Percentiles rank a stretch among this genome's conserved stretches.
Evolutionary conservation across 2,797 vertebrate species (phyloP).

Genomic region (Karalla daura): DNA sequence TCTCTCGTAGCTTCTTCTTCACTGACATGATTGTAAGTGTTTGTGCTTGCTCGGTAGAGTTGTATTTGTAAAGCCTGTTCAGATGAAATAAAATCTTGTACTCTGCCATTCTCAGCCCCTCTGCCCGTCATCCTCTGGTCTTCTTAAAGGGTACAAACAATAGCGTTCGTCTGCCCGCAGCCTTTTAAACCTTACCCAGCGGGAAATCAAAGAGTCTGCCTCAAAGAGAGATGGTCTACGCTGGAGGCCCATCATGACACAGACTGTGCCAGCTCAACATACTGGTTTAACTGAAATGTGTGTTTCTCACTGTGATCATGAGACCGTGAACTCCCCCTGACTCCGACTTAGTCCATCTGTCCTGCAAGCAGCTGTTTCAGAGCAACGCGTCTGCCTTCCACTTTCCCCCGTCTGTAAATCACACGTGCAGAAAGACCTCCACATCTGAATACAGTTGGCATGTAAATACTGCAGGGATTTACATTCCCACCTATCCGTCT

Average conservation of each 20-base stretch:
- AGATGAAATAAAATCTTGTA: constrained; percentile 78
- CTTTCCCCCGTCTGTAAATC: constrained; percentile 15
- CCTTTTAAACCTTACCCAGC: constrained; percentile 33
- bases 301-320: neutral
- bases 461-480: constrained; percentile 47
- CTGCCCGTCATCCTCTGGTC: constrained; percentile 36
- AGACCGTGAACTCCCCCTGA: neutral
- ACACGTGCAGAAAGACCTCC: constrained; percentile 17
- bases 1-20: constrained; percentile 43
- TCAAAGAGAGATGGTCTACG: constrained; percentile 44
- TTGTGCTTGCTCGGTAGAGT: constrained; percentile 61
- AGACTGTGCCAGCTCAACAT: constrained; percentile 14
- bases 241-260: constrained; percentile 4
- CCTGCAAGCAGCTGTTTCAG: neutral
- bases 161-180: constrained; percentile 4
- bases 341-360: neutral
- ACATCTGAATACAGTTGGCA: constrained; percentile 39
- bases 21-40: constrained; percentile 64
- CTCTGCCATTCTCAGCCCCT: constrained; percentile 57
- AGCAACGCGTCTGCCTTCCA: constrained; percentile 2
- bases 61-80: constrained; percentile 70
- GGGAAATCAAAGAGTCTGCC: constrained; percentile 53
- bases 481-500: constrained; percentile 40
- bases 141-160: constrained; percentile 13
- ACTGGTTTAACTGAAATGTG: constrained; percentile 24